Evolutionary conservation across 2,888 invertebrate genomes (phyloP), one percentile per base, ranked within the genome.

Genomic region (Eupsilia transversa): DNA sequence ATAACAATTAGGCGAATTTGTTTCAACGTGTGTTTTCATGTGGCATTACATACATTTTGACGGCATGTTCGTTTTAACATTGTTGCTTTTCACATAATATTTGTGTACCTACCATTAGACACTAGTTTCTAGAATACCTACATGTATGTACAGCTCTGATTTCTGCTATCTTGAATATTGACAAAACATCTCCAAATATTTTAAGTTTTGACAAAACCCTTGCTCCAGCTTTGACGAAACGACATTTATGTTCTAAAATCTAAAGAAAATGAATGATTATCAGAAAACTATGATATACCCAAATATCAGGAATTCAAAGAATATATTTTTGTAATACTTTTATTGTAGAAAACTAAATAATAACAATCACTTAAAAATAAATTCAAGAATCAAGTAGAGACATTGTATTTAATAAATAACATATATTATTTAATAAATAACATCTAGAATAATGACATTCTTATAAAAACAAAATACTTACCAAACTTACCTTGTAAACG

Each of bases 401-500:
- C 27, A 59, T 43, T 71, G 41, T 23, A 46, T 7, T 46, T 23
- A 46, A 46, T 46, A n/a, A n/a, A n/a, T 30, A 70, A 61, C 60
- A n/a, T n/a, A n/a, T n/a, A n/a, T n/a, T n/a, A n/a, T n/a, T n/a
- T n/a, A n/a, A n/a, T 12, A 74, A 69, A 69, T 73, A 69, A 61
- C 57, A 78, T 82, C 71, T 83, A 79, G 63, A 80, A 77, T 59
- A 68, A 61, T 43, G 69, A 56, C 56, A 74, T 57, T 49, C 83
- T 68, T 85, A 86, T 73, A 77, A 80, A 87, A 79, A 30, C 66
- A 82, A 75, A 87, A 79, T 82, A 83, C 78, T 77, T 80, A 86
- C 84, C 78, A 86, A 86, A 86, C 87, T 86, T 84, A 86, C 86
- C 87, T 77, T 87, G 87, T 86, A 86, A 77, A 83, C 1, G 14